A percentile compares a stretch with the other conserved stretches of the same genome.
phyloP scores from a whole-genome alignment of 2,888 invertebrate species.

The Muschampia plurimacula region DNA sequence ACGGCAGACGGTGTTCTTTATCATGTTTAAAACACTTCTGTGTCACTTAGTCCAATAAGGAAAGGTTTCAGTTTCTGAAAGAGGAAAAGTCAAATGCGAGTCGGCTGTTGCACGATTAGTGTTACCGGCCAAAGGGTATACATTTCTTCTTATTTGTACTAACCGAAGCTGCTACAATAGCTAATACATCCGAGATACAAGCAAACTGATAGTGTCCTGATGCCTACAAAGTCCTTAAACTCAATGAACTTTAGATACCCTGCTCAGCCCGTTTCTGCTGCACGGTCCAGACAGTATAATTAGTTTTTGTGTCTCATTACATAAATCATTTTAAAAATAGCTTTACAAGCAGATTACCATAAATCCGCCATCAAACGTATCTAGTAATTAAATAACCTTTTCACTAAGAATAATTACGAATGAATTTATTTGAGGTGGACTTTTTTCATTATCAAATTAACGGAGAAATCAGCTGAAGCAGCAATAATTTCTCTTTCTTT shows the following conservation, averaged over 20 bases:
- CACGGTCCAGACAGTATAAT: background rate
- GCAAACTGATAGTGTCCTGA: background rate
- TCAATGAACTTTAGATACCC: background rate
- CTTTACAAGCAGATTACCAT: background rate
- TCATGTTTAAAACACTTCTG: slow-evolving; percentile 47
- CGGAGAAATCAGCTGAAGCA: slow-evolving; percentile 6
- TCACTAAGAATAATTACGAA: no score
- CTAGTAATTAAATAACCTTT: background rate
- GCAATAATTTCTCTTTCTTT: background rate
- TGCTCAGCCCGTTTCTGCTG: background rate
- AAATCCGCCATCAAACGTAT: background rate
- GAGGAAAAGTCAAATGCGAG: slow-evolving; percentile 50
- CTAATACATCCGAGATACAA: background rate
- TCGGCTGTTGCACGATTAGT: slow-evolving; percentile 46
- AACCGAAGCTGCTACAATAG: background rate
- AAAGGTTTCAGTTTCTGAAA: slow-evolving; percentile 51
- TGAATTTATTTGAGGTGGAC: background rate
- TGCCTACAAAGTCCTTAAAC: background rate
- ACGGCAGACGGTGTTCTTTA: slow-evolving; percentile 33
- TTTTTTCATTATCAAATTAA: slow-evolving; percentile 11
- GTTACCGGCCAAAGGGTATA: slow-evolving; percentile 35
- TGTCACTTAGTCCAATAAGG: slow-evolving; percentile 50
- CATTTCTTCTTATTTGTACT: background rate
- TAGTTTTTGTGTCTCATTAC: background rate
- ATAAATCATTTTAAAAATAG: background rate